Evolutionary conservation across 2,797 vertebrate genomes (phyloP).

Genomic region (Poecilia wingei): DNA sequence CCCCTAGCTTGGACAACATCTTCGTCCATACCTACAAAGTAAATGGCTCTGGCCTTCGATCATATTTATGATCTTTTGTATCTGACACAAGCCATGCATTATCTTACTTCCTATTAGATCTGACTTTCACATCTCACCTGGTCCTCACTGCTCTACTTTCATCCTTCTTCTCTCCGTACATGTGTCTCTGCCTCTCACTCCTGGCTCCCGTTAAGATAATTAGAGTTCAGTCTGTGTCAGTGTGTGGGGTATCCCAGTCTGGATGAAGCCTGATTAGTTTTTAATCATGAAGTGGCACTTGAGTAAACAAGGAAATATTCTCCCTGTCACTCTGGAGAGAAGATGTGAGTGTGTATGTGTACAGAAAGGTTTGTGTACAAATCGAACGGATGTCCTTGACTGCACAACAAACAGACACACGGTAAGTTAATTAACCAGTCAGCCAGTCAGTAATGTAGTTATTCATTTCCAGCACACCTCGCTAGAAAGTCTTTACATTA

Average conservation of each 20-base stretch:
- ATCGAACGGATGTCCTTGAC: slow-evolving; percentile 65
- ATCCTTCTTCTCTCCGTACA: slow-evolving; percentile 11
- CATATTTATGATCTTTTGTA: neutral
- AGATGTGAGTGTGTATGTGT: slow-evolving; percentile 16
- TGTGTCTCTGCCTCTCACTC: slow-evolving; percentile 28
- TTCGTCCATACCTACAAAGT: neutral
- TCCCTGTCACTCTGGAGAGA: slow-evolving; percentile 58
- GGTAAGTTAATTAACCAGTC: slow-evolving; percentile 67
- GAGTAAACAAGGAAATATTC: slow-evolving; percentile 77
- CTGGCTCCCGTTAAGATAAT: slow-evolving; percentile 56
- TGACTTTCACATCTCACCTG: slow-evolving; percentile 7
- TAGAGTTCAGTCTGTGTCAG: slow-evolving; percentile 62
- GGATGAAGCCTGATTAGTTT: slow-evolving; percentile 74
- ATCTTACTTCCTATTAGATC: neutral
- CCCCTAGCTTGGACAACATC: neutral
- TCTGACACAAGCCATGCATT: slow-evolving; percentile 6
- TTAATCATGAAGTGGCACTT: slow-evolving; percentile 77
- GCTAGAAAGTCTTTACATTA: slow-evolving; percentile 35
- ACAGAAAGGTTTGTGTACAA: slow-evolving; percentile 50
- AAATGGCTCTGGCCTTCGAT: neutral
- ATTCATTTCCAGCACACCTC: slow-evolving; percentile 39
- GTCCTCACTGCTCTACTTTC: slow-evolving; percentile 8
- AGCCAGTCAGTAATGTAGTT: slow-evolving; percentile 60
- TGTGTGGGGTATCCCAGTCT: slow-evolving; percentile 66
- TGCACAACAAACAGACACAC: slow-evolving; percentile 61